Base-by-base conservation (phyloP, 2,113 vertebrate species). In the Menura novaehollandiae region DNA sequence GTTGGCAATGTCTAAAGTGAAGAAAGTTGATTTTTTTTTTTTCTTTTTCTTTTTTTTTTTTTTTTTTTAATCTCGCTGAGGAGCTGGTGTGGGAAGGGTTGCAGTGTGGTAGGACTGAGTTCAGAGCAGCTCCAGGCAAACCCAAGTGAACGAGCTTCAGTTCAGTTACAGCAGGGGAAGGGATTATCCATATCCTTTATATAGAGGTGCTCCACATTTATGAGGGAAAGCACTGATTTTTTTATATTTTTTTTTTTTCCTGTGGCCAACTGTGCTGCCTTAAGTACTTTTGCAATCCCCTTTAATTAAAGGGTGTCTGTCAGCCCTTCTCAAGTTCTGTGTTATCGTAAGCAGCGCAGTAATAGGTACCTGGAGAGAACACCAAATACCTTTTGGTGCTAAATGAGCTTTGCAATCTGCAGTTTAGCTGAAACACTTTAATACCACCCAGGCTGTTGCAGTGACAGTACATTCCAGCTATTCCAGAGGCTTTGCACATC, bases 241-340 rank as follows among this genome's bases (percentile, higher is more conserved):
- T 32, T 33, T 74, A 46, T 52, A 82, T 47, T 91, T 51, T 86
- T 91, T 32, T 73, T 55, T 20, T 44, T 16, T n/a, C 6, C 30
- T 63, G 24, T 73, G 56, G 28, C 88, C 69, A 66, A 46, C n/a
- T 71, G 24, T 82, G 52, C n/a, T 88, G 28, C 71, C 32, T 46
- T 76, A 90, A 60, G 41, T 94, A 66, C 37, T 6, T 78, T 93
- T 92, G 64, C 53, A 93, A 4, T 94, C 73, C 11, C n/a, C 84
- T 97, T 95, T 86, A 95, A 89, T 97, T 95, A 95, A 91, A 75
- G 83, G 32, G 46, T 85, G 77, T 39, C 78, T 93, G 33, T 87
- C 62, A 77, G 51, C 52, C 60, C 63, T 95, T 79, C 75, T 83
- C 37, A 82, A 77, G 69, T 66, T 59, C 62, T 79, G 17, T 53